These are phyloP conservation scores for Apaloderma vittatum DNA, from an alignment of 2,113 vertebrate species.

Conservation along the genomic window DNA sequence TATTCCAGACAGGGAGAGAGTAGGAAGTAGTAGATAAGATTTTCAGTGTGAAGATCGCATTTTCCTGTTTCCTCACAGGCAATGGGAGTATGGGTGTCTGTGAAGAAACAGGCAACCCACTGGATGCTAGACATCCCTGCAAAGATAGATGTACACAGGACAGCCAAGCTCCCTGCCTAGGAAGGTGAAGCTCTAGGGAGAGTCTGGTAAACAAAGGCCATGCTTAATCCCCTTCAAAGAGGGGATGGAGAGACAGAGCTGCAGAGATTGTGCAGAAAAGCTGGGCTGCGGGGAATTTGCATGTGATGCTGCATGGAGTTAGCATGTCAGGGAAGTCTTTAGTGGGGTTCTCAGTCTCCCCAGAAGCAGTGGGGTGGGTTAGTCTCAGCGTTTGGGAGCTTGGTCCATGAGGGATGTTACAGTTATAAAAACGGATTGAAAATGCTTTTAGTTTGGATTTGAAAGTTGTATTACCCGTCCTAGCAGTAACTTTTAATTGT, in stretches of 20 bases:
- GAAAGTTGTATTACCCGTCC: slow-evolving; percentile 83
- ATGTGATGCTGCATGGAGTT: slow-evolving; percentile 72
- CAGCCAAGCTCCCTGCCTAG: slow-evolving; percentile 55
- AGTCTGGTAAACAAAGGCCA: slow-evolving; percentile 14
- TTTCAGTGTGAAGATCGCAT: slow-evolving; percentile 13
- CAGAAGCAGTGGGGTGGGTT: slow-evolving; percentile 68
- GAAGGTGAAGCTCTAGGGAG: background rate
- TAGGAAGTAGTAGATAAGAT: slow-evolving; percentile 5
- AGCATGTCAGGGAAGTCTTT: slow-evolving; percentile 58
- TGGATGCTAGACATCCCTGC: slow-evolving; percentile 15
- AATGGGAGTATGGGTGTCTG: slow-evolving; percentile 14
- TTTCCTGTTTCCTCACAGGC: slow-evolving; percentile 34
- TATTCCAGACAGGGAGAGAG: background rate
- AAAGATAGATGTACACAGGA: background rate
- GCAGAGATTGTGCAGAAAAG: slow-evolving; percentile 66
- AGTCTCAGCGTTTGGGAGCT: slow-evolving; percentile 67
- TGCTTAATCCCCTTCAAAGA: slow-evolving; percentile 34
- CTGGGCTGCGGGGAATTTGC: slow-evolving; percentile 46
- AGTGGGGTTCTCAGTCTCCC: slow-evolving; percentile 56
- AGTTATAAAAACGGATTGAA: slow-evolving; percentile 65
- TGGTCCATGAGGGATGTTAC: slow-evolving; percentile 75
- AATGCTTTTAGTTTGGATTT: slow-evolving; percentile 79
- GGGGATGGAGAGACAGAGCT: slow-evolving; percentile 30
- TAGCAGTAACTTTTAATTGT: slow-evolving; percentile 89
- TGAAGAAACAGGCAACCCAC: slow-evolving; percentile 48